Percentiles rank a stretch among this genome's conserved stretches.
Conservation (phyloP, 2,888 invertebrate species). For the Antitype chi region DNA sequence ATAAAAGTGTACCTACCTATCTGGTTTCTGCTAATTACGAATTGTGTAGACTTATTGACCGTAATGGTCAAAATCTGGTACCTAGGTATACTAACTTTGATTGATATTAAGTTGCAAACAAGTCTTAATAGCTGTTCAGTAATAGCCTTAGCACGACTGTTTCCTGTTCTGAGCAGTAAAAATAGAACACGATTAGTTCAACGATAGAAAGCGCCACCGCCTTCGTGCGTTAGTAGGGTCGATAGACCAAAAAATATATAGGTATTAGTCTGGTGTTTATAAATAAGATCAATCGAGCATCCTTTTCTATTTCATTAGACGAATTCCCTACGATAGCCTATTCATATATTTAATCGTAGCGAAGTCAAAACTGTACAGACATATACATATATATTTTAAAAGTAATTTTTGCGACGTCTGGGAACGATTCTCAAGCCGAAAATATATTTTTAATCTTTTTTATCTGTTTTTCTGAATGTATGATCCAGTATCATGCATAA, state of each 20-base stretch:
- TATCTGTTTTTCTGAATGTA: no score
- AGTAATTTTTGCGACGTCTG: no score
- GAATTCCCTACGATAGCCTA: not conserved
- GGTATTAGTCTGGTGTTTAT: not conserved
- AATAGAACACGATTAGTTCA: conserved; percentile 4
- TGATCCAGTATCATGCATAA: no score
- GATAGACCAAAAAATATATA: not conserved
- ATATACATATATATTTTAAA: no score
- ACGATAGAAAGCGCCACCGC: conserved; percentile 5
- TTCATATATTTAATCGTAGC: no score
- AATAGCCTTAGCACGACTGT: conserved; percentile 48
- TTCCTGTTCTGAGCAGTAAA: conserved; percentile 8
- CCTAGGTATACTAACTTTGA: conserved; percentile 47
- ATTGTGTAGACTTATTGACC: conserved; percentile 32
- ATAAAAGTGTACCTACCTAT: not conserved
- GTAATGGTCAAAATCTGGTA: conserved; percentile 31
- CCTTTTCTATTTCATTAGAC: not conserved
- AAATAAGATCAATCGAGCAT: not conserved
- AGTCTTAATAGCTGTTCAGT: conserved; percentile 41
- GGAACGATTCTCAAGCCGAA: no score
- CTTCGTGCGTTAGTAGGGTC: not conserved
- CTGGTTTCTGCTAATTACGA: conserved; percentile 23
- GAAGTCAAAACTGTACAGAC: no score
- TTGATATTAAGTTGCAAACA: conserved; percentile 44
- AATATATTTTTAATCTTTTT: no score